These are phyloP conservation scores for Drosophila lowei DNA, from an alignment of 1,140 invertebrate genomes.

Conservation along the genomic window DNA sequence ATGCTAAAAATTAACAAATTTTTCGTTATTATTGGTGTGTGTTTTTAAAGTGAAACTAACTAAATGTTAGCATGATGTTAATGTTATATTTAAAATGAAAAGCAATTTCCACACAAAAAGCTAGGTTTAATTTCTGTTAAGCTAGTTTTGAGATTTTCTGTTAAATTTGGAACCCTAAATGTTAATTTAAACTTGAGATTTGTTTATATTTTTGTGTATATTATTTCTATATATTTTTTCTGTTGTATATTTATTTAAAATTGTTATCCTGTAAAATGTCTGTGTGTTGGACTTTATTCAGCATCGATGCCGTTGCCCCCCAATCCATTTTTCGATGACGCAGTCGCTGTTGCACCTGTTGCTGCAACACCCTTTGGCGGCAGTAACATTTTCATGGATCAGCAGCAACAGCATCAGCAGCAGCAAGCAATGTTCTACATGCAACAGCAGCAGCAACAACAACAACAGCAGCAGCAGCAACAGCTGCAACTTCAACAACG, in stretches of 20 bases:
- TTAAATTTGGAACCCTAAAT: constrained; percentile 1
- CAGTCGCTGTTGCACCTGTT: constrained; percentile 37
- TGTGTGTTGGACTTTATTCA: constrained; percentile 55
- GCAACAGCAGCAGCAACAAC: constrained; percentile 37
- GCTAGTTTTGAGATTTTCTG: neutral
- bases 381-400: constrained; percentile 52
- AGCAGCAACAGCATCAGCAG: constrained; percentile 35
- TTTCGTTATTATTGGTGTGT: constrained; percentile 23
- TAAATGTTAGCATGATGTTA: constrained; percentile 31
- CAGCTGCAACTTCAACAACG: constrained; percentile 30
- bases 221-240: neutral
- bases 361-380: constrained; percentile 24
- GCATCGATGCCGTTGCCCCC: constrained; percentile 64
- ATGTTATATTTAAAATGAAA: constrained; percentile 1
- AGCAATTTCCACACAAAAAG: neutral
- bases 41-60: neutral
- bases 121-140: constrained; percentile 1
- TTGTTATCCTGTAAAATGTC: constrained; percentile 29
- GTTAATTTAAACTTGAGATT: constrained; percentile 11
- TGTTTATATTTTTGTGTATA: neutral
- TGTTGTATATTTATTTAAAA: constrained; percentile 25
- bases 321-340: constrained; percentile 80
- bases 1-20: constrained; percentile 11
- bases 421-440: constrained; percentile 27
- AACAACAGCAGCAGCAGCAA: constrained; percentile 33